A percentile compares a stretch with the other conserved stretches of the same genome.
phyloP scores from a whole-genome alignment of 1,140 invertebrate genomes.

The Bacillus rossius region DNA sequence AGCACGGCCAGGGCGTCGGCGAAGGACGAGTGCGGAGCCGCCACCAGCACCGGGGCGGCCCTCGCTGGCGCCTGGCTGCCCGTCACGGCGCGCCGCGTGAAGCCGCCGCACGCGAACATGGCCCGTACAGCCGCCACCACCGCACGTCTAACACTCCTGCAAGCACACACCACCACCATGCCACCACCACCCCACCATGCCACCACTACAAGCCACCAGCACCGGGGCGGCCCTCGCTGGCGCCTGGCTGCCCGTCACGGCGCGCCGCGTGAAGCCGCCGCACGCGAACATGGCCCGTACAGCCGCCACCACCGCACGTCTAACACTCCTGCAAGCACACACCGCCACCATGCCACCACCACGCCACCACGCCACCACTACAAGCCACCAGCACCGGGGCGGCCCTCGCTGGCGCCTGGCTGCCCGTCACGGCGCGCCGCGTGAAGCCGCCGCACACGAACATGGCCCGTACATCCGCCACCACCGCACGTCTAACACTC shows the following conservation, averaged over 20 bases:
- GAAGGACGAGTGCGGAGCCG: constrained; percentile 88
- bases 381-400: constrained; percentile 78
- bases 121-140: constrained; percentile 61
- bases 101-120: constrained; percentile 73
- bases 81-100: constrained; percentile 65
- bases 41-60: constrained; percentile 79
- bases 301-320: constrained; percentile 55
- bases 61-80: constrained; percentile 56
- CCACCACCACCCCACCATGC: background rate
- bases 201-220: constrained; percentile 52
- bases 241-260: constrained; percentile 59
- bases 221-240: constrained; percentile 70
- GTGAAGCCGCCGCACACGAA: constrained; percentile 79
- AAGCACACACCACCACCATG: constrained; percentile 9
- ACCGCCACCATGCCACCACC: background rate
- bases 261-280: constrained; percentile 73
- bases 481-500: constrained; percentile 52
- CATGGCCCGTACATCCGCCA: constrained; percentile 62
- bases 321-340: constrained; percentile 45
- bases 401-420: constrained; percentile 55
- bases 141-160: constrained; percentile 51
- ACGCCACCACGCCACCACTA: background rate
- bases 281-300: constrained; percentile 70
- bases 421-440: constrained; percentile 61
- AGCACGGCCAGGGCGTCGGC: constrained; percentile 82